Percentiles rank a stretch among this genome's conserved stretches.
Evolutionary conservation across 2,888 invertebrate genomes (phyloP).

Genomic region (Rhaphigaster nebulosa): DNA sequence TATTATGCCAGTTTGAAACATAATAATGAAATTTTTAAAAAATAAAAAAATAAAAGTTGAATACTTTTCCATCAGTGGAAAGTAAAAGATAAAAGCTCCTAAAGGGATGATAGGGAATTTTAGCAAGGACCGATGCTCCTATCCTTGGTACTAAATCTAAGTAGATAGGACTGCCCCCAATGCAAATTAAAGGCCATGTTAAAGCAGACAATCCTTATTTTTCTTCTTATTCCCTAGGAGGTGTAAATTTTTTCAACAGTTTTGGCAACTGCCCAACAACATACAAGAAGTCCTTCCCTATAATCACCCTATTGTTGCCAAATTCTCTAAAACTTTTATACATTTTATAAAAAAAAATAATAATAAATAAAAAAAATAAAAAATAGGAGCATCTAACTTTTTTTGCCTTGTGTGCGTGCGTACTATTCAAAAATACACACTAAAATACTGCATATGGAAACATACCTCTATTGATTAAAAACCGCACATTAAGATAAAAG

Average conservation of each 20-base stretch:
- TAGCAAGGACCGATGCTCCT: background rate
- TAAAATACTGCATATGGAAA: background rate
- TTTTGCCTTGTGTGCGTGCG: background rate
- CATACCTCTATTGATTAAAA: conserved; percentile 12
- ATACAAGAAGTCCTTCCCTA: background rate
- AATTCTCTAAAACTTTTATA: background rate
- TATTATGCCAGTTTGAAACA: no score
- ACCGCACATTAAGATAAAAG: background rate
- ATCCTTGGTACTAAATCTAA: background rate
- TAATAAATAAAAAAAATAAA: no score
- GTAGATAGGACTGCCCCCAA: background rate
- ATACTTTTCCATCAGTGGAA: background rate
- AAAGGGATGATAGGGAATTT: background rate
- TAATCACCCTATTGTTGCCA: background rate
- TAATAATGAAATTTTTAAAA: background rate
- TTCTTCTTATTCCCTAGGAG: conserved; percentile 41
- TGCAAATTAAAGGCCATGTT: conserved; percentile 40
- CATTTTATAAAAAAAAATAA: no score
- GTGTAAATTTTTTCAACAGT: conserved; percentile 42
- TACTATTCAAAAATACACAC: background rate
- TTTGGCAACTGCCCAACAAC: background rate
- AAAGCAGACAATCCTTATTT: conserved; percentile 6
- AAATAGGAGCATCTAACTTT: no score
- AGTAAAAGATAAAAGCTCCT: background rate
- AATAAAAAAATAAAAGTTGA: background rate